phyloP scores from a whole-genome alignment of 2,113 vertebrate species.

The Vidua chalybeata region DNA sequence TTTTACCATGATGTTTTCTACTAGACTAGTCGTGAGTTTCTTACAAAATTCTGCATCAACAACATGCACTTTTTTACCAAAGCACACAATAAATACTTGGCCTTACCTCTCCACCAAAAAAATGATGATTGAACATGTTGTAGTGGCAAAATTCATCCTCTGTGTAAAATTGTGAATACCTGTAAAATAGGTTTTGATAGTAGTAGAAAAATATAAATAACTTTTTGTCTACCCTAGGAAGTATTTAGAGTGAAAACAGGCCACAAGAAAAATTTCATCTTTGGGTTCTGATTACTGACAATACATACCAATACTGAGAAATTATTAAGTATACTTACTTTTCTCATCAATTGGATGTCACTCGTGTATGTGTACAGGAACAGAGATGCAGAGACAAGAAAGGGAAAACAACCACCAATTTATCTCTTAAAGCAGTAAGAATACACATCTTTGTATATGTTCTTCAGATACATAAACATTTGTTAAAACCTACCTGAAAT shows the following conservation, averaged over 20 bases:
- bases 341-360: neutral
- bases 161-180: slow-evolving; percentile 92
- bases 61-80: neutral
- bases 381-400: neutral
- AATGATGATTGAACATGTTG: slow-evolving; percentile 99
- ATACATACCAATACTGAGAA: neutral
- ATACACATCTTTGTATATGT: neutral
- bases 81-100: neutral
- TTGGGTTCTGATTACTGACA: neutral
- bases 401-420: neutral
- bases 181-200: slow-evolving; percentile 68
- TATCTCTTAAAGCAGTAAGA: neutral
- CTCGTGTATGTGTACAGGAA: neutral
- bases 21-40: neutral
- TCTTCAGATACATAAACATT: neutral
- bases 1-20: neutral
- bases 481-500: slow-evolving; percentile 86
- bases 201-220: neutral
- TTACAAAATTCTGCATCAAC: neutral
- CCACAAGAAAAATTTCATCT: neutral
- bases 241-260: neutral
- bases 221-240: neutral
- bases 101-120: slow-evolving; percentile 91
- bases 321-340: neutral
- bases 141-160: slow-evolving; percentile 94